These are phyloP conservation scores for Seriola rivoliana DNA, from an alignment of 2,113 vertebrate genomes.

Conservation along the genomic window DNA sequence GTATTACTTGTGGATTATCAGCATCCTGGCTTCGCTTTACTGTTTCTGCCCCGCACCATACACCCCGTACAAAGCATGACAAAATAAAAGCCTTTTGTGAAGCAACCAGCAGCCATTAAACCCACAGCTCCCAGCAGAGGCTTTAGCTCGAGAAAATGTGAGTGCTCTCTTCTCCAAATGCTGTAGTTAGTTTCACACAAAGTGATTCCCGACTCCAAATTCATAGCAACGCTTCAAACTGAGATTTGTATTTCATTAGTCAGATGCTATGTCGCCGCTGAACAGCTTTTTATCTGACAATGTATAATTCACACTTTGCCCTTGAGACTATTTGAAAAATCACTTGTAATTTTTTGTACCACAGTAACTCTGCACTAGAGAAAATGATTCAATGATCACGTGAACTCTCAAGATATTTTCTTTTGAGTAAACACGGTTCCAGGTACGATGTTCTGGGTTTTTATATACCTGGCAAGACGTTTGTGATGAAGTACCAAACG, in stretches of 20 bases:
- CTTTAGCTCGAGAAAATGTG: conserved; percentile 22
- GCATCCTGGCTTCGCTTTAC: not conserved
- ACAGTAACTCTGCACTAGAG: not conserved
- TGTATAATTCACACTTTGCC: conserved; percentile 39
- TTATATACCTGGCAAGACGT: conserved; percentile 8
- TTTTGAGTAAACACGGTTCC: conserved; percentile 42
- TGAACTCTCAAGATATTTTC: conserved; percentile 36
- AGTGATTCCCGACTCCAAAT: conserved; percentile 34
- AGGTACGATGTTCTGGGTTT: conserved; percentile 17
- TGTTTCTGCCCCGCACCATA: not conserved
- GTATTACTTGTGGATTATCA: not conserved
- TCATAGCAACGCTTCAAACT: conserved; percentile 41
- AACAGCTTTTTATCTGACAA: conserved; percentile 37
- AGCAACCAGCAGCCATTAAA: conserved; percentile 39
- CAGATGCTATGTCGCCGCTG: conserved; percentile 36
- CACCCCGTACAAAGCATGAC: not conserved
- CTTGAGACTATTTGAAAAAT: conserved; percentile 54
- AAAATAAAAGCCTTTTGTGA: conserved; percentile 16
- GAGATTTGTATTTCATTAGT: conserved; percentile 58
- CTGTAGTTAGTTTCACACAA: not conserved
- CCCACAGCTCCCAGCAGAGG: conserved; percentile 29
- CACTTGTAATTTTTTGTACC: conserved; percentile 21
- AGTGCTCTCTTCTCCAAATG: conserved; percentile 16
- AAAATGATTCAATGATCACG: conserved; percentile 34
- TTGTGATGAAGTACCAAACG: not conserved